Evolutionary conservation across 2,888 invertebrate species (phyloP), one percentile per base, ranked within the genome.

Genomic region (Aradus depressus): DNA sequence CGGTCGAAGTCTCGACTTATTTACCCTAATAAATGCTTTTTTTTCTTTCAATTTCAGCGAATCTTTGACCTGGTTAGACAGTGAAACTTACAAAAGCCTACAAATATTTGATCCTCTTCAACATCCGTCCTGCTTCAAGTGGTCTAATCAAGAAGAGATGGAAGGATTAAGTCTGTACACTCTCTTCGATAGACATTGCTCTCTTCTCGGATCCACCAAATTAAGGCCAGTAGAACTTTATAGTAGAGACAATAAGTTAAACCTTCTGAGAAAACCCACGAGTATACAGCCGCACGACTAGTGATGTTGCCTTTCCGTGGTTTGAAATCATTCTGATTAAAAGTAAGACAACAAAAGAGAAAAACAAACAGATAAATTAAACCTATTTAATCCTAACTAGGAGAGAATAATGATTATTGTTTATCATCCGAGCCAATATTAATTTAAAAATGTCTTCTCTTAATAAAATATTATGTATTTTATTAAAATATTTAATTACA

Each of bases 91-190:
- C 66, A 75, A 76, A 51, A 81, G 83, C 0, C 70, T 92, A 34
- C 82, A 87, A 65, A 80, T 92, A 57, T 85, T 90, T 66, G 76
- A 79, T 55, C 71, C 75, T 2, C 74, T 77, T 45, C 71, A 76
- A 2, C 86, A 87, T 63, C 86, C 87, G 6, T 82, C 85, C 53
- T 75, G 75, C 26, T 84, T 81, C 65, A 85, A 83, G 65, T 74
- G 76, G 54, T 80, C 81, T 4, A 70, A 70, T 23, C 71, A 71
- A 1, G 72, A 72, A 5, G 71, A 65, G 50, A 77, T 76, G 61
- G 85, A 86, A 65, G 84, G 84, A 0, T 69, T 82, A 21, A 85
- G 85, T 62, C 68, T 89, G 3, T 86, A 73, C 64, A 77, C 77
- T 26, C 65, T 88, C 38, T 75, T 84, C 62, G 80, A 79, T 67